Evolutionary conservation across 2,888 invertebrate genomes (phyloP).

Genomic region (Yponomeuta evonymella): DNA sequence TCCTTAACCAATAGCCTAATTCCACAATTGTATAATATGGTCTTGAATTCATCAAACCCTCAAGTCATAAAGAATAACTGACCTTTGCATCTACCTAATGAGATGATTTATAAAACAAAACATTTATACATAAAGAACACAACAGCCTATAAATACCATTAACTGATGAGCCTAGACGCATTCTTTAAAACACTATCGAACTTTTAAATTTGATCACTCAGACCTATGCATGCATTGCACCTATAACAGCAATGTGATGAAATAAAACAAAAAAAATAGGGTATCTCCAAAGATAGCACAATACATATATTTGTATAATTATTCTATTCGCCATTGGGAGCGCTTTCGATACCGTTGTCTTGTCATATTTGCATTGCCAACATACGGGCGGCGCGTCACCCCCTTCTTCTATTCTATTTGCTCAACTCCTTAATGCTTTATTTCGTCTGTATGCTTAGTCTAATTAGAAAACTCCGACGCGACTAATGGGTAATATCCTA

Average conservation of each 20-base stretch:
- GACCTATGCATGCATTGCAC: too few relatives aligned
- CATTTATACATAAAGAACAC: too few relatives aligned
- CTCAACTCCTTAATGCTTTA: conserved; percentile 72
- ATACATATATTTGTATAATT: conserved; percentile 9
- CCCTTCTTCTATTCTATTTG: conserved; percentile 62
- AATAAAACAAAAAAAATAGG: background rate
- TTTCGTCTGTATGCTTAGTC: conserved; percentile 70
- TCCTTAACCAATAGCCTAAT: background rate
- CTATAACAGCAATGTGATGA: too few relatives aligned
- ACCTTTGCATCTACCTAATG: too few relatives aligned
- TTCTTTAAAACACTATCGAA: too few relatives aligned
- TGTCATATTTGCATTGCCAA: conserved; percentile 56
- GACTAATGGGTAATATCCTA: conserved; percentile 60
- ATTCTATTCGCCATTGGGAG: conserved; percentile 11
- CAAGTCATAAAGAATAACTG: too few relatives aligned
- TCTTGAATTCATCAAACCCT: background rate
- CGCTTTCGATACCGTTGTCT: conserved; percentile 32
- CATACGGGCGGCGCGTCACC: conserved; percentile 47
- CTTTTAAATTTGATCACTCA: too few relatives aligned
- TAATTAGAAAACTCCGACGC: conserved; percentile 69
- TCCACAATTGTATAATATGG: background rate
- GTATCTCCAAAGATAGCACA: background rate
- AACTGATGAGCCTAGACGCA: too few relatives aligned
- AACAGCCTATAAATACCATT: too few relatives aligned
- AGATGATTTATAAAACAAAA: too few relatives aligned